A percentile compares a stretch with the other conserved stretches of the same genome.
phyloP scores from a whole-genome alignment of 2,888 invertebrate species.

The Neoscelio sp. region DNA sequence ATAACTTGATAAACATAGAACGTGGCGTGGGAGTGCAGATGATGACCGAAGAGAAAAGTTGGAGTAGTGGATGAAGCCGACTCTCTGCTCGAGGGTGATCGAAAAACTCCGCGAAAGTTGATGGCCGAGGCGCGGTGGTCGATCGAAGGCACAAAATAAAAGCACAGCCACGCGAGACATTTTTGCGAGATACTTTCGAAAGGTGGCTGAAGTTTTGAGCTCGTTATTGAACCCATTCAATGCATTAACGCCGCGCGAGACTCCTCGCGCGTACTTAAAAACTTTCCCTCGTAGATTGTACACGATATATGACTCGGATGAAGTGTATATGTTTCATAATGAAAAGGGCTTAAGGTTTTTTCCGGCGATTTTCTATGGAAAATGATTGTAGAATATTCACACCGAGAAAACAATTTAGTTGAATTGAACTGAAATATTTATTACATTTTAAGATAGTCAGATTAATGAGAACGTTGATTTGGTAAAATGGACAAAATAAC shows the following conservation, averaged over 20 bases:
- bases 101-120: slow-evolving; percentile 56
- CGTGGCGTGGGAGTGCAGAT: slow-evolving; percentile 46
- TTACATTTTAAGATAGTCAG: too few species aligned
- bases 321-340: slow-evolving; percentile 22
- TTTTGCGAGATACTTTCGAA: slow-evolving; percentile 54
- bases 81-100: slow-evolving; percentile 51
- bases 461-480: too few species aligned
- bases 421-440: too few species aligned
- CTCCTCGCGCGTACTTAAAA: slow-evolving; percentile 55
- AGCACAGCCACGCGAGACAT: slow-evolving; percentile 53
- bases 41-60: slow-evolving; percentile 63
- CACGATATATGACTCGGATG: slow-evolving; percentile 28
- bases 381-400: too few species aligned
- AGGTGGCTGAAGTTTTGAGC: slow-evolving; percentile 56
- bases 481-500: too few species aligned
- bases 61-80: slow-evolving; percentile 45
- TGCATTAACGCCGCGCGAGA: slow-evolving; percentile 55
- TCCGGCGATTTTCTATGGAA: too few species aligned
- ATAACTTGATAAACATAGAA: slow-evolving; percentile 62
- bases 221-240: slow-evolving; percentile 65
- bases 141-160: slow-evolving; percentile 51
- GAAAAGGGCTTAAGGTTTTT: slow-evolving; percentile 21
- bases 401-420: too few species aligned
- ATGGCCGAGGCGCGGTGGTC: slow-evolving; percentile 27
- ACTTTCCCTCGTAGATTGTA: slow-evolving; percentile 52